Conservation (phyloP, 2,888 invertebrate species). For the Drosophila paranaensis region DNA sequence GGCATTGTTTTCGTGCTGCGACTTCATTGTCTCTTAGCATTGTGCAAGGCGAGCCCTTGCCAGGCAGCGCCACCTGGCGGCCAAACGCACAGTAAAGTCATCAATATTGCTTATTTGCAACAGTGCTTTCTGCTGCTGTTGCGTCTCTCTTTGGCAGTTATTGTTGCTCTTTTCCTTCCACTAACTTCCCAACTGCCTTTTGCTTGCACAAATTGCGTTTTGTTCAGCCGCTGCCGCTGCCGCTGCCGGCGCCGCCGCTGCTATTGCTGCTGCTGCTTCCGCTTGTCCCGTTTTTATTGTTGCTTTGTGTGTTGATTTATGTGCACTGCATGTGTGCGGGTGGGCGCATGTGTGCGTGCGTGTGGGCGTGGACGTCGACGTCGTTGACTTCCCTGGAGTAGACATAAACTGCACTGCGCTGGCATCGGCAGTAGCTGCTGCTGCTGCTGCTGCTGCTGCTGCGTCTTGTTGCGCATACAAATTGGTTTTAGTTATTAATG, state of each 20-base stretch:
- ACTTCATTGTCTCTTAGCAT: slow-evolving; percentile 35
- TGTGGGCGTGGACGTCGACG: slow-evolving; percentile 16
- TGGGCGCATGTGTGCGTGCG: slow-evolving; percentile 13
- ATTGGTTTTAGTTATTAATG: slow-evolving; percentile 78
- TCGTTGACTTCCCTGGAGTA: slow-evolving; percentile 43
- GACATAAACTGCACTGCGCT: slow-evolving; percentile 47
- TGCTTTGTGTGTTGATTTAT: slow-evolving; percentile 73
- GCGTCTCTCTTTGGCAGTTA: slow-evolving; percentile 45
- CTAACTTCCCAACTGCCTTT: slow-evolving; percentile 20
- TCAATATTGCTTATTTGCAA: slow-evolving; percentile 80
- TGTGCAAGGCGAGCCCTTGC: slow-evolving; percentile 10
- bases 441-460: slow-evolving; percentile 8
- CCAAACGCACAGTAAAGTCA: slow-evolving; percentile 60
- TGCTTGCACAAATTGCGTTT: slow-evolving; percentile 72
- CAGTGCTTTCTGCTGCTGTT: slow-evolving; percentile 39
- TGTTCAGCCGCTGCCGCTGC: slow-evolving; percentile 52
- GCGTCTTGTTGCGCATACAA: slow-evolving; percentile 71
- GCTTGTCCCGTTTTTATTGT: slow-evolving; percentile 54
- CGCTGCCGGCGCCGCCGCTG: slow-evolving; percentile 20
- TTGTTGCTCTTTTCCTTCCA: slow-evolving; percentile 41
- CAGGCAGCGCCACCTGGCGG: slow-evolving; percentile 53
- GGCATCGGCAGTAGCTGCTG: slow-evolving; percentile 11
- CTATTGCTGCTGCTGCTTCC: slow-evolving; percentile 35
- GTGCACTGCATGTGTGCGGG: slow-evolving; percentile 48
- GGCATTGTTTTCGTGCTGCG: slow-evolving; percentile 43